These are phyloP conservation scores for Scrobipalpa atriplicella DNA, from an alignment of 2,888 invertebrate species.

Conservation along the genomic window DNA sequence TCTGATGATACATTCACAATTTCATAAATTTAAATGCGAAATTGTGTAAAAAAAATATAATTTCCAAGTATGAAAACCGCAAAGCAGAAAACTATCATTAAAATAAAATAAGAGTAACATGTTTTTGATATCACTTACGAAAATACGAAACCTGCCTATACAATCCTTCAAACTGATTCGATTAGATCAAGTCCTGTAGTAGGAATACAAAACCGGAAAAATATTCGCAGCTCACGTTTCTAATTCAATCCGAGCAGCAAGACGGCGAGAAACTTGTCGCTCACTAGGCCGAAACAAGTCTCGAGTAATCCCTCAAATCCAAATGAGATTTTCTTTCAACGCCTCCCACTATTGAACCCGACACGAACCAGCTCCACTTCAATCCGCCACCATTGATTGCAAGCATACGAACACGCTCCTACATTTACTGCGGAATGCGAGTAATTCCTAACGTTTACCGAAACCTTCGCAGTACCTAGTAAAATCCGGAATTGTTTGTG, in stretches of 20 bases:
- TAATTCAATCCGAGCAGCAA: conserved; percentile 69
- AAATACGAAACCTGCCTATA: no score
- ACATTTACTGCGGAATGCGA: conserved; percentile 7
- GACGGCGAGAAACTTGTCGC: conserved; percentile 56
- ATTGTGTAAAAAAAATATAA: no score
- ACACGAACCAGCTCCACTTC: conserved; percentile 49
- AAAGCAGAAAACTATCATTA: no score
- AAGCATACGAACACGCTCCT: not conserved
- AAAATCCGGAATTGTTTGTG: conserved; percentile 36
- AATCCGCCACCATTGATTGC: conserved; percentile 38
- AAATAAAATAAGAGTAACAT: no score
- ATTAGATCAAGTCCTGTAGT: no score
- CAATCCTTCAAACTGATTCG: no score
- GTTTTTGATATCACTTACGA: no score
- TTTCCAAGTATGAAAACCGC: not conserved
- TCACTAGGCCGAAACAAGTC: conserved; percentile 79
- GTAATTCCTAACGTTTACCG: conserved; percentile 16
- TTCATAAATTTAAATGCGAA: no score
- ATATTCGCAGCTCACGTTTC: conserved; percentile 53
- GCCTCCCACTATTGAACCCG: conserved; percentile 72
- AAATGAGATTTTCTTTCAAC: conserved; percentile 81
- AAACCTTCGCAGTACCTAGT: conserved; percentile 18
- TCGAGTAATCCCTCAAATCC: conserved; percentile 80
- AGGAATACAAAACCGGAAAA: conserved; percentile 41
- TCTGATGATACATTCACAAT: no score